Base-by-base conservation (phyloP, 1,140 invertebrate species). In the Neodiprion virginianus region DNA sequence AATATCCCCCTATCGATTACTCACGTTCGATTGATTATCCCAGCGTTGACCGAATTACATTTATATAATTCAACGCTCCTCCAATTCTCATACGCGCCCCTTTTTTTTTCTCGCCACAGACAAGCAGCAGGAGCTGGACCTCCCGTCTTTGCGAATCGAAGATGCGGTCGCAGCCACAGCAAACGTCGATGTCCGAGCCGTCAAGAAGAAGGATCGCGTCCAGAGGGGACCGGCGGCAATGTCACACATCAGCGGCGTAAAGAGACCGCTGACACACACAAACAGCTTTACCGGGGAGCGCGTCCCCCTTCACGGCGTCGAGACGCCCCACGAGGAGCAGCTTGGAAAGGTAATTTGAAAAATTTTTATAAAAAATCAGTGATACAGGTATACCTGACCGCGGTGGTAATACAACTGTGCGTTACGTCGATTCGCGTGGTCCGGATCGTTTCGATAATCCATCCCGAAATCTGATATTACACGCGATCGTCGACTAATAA, bases 101-200 rank as follows among this genome's bases (percentile, higher is more conserved):
- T 66, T 21, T 21, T 65, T 65, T 69, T 47, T 23, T 47, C 21
- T 47, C 8, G 8, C 89, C 90, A 7, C 90, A 98, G 97, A 98
- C 89, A 98, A 98, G 89, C 96, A 98, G 88, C 97, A 98, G 89
- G 97, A 98, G 85, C 90, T 98, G 81, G 97, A 99, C 87, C 87
- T 99, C 78, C 96, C 97, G 48, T 95, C 94, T 23, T 87, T 97
- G 78, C 92, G 94, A 80, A 92, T 94, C 75, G 95, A 96, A 81
- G 96, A 95, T 87, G 91, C 89, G 40, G 87, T 89, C 17, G 90
- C 91, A 77, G 83, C 86, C 28, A 76, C 84, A 28, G 89, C 91
- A 66, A 87, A 88, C 72, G 89, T 87, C 78, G 87, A 89, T 21
- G 79, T 80, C 11, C 80, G 86, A 69, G 87, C 85, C 47, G 86